A percentile compares a stretch with the other conserved stretches of the same genome.
These are phyloP conservation scores for Heliocidaris tuberculata DNA, from an alignment of 35 echinoderm and acorn worm genomes.

Conservation along the genomic window DNA sequence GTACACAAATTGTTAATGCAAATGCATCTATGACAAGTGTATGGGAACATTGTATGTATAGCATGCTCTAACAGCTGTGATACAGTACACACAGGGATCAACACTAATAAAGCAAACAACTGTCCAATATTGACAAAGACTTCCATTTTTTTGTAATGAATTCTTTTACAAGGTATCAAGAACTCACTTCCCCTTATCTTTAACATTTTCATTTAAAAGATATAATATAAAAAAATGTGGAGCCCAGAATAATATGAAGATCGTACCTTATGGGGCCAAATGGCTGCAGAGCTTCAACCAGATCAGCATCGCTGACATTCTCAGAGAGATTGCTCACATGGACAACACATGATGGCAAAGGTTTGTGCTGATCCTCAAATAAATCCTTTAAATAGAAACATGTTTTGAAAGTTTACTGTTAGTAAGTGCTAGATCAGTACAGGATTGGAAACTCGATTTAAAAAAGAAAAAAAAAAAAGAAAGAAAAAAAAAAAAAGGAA, in stretches of 20 bases:
- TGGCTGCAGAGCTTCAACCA: slow-evolving; percentile 89
- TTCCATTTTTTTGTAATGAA: too few species aligned
- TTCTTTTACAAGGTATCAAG: too few species aligned
- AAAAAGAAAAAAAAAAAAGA: background rate
- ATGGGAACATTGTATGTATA: too few species aligned
- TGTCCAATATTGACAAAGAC: too few species aligned
- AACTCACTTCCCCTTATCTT: too few species aligned
- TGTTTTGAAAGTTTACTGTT: background rate
- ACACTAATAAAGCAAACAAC: too few species aligned
- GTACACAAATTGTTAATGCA: too few species aligned
- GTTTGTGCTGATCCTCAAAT: slow-evolving; percentile 98
- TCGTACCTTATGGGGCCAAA: slow-evolving; percentile 94
- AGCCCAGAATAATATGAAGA: background rate
- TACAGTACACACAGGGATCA: background rate
- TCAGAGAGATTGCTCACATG: slow-evolving; percentile 82
- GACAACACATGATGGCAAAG: slow-evolving; percentile 80
- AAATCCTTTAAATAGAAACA: slow-evolving; percentile 60
- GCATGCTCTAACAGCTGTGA: too few species aligned
- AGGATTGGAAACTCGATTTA: background rate
- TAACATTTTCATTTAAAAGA: too few species aligned
- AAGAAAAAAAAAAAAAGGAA: too few species aligned
- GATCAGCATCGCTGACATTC: slow-evolving; percentile 81
- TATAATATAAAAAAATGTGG: too few species aligned
- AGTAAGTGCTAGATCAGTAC: background rate
- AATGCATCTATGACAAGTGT: too few species aligned